Percentiles rank a stretch among this genome's conserved stretches.
Conservation (phyloP, 2,113 vertebrate genomes). For the Neotoma lepida region DNA sequence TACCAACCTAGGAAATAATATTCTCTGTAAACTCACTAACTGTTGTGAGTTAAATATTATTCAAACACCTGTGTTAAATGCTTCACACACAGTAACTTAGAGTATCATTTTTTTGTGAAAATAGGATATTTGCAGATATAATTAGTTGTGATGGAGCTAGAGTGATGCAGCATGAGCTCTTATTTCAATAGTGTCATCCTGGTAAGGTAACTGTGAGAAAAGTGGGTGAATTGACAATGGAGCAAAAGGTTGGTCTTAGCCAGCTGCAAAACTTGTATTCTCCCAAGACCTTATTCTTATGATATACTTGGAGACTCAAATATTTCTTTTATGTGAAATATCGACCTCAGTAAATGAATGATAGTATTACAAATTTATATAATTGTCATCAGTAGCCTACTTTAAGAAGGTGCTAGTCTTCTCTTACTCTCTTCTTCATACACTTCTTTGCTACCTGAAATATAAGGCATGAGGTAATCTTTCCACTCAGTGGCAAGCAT, state of each 20-base stretch:
- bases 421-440: background rate
- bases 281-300: background rate
- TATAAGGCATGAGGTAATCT: background rate
- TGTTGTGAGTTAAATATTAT: background rate
- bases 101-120: background rate
- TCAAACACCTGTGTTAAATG: background rate
- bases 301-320: background rate
- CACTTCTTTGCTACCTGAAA: background rate
- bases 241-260: background rate
- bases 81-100: background rate
- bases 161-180: background rate
- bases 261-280: background rate
- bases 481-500: background rate
- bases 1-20: background rate
- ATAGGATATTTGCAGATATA: background rate
- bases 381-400: background rate
- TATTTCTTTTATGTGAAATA: background rate
- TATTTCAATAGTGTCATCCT: background rate
- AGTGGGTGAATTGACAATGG: accelerated
- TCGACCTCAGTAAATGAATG: background rate
- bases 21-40: background rate
- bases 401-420: background rate
- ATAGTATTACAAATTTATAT: background rate
- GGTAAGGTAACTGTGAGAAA: background rate
- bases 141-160: background rate